A percentile compares a stretch with the other conserved stretches of the same genome.
Evolutionary conservation across 2,888 invertebrate genomes (phyloP).

Genomic region (Pollenia griseotomentosa): DNA sequence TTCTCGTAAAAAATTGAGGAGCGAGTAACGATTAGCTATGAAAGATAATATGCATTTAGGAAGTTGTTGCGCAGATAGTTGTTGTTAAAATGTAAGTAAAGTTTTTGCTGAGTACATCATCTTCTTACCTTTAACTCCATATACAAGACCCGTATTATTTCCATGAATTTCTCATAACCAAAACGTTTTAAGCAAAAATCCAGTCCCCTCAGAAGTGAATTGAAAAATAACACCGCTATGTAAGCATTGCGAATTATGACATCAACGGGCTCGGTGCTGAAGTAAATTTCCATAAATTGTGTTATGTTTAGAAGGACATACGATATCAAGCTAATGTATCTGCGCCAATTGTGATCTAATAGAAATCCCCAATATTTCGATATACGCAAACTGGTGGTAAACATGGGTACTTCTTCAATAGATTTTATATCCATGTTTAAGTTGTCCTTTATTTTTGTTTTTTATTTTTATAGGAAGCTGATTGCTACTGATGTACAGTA

Average conservation of each 20-base stretch:
- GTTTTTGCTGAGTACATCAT: background rate
- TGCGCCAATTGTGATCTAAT: conserved; percentile 80
- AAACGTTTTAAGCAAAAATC: conserved; percentile 76
- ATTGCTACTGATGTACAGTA: conserved; percentile 1
- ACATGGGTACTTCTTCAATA: conserved; percentile 78
- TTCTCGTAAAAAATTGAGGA: too few relatives aligned
- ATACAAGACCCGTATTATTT: conserved; percentile 75
- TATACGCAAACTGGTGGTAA: conserved; percentile 76
- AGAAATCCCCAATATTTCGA: conserved; percentile 81
- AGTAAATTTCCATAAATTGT: conserved; percentile 79
- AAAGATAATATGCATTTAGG: too few relatives aligned
- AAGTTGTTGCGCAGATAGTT: too few relatives aligned
- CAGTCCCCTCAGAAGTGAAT: conserved; percentile 77
- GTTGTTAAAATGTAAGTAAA: too few relatives aligned
- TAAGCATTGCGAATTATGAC: conserved; percentile 79
- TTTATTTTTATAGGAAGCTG: background rate
- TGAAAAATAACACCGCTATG: conserved; percentile 78
- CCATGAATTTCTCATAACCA: conserved; percentile 78
- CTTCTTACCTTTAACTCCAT: conserved; percentile 76
- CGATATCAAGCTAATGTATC: conserved; percentile 79
- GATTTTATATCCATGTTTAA: conserved; percentile 26
- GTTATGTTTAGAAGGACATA: conserved; percentile 76
- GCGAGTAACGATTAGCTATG: too few relatives aligned
- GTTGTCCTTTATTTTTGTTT: too few relatives aligned
- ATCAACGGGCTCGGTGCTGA: conserved; percentile 77